Evolutionary conservation across 2,888 invertebrate species (phyloP), one percentile per base, ranked within the genome.

Genomic region (Rhagonycha fulva): DNA sequence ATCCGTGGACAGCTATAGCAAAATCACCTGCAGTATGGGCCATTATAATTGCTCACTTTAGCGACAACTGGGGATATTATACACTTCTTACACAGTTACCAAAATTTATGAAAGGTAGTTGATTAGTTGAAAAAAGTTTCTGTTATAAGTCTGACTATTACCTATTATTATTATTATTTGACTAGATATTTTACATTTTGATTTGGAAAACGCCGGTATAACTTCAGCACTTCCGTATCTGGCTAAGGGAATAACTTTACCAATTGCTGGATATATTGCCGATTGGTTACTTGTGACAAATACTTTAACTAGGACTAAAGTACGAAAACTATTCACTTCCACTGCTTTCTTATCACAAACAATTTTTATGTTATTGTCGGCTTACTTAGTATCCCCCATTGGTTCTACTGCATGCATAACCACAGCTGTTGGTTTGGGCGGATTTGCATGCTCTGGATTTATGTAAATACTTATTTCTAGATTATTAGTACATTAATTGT

Each of bases 361-460:
- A 0, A 88, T 96, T 61, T 97, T 97, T 87, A 96, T 97, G 94
- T 89, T 96, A 77, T 89, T 92, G 0, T 95, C 96, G 0, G 95
- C 96, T 1, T 95, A 94, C 84, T 89, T 94, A 4, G 86, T 92
- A 32, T 90, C 93, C 1, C 91, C 94, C 14, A 89, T 90, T 0
- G 91, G 92, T 62, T 93, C 95, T 62, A 90, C 96, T n/a, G 89
- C 93, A n/a, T 96, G 93, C 86, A 91, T 98, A 47, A 95, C 96
- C 0, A 90, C 96, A 69, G 96, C 97, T 0, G 96, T 97, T 0
- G 97, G 97, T 0, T 89, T 97, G 0, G 97, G 98, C 0, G 96
- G 97, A 0, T 96, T 97, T 86, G 96, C 97, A 0, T 97, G 97
- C 96, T 94, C 96, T 7, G 97, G 97, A 62, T 96, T 96, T 86